These are phyloP conservation scores for Leuciscus idus DNA, from an alignment of 2,113 vertebrate species.

Conservation along the genomic window DNA sequence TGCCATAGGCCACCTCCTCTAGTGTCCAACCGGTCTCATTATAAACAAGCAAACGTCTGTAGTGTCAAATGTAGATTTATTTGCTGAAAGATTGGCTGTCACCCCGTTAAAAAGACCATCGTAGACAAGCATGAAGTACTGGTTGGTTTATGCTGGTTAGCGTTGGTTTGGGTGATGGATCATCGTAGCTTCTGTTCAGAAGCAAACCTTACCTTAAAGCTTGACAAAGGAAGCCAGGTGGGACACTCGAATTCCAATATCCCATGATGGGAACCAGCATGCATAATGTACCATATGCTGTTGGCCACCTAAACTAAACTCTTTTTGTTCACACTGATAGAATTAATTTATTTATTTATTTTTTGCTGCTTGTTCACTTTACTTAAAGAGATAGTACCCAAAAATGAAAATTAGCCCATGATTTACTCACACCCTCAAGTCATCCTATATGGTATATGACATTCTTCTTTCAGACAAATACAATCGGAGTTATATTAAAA, in stretches of 20 bases:
- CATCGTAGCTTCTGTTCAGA: neutral
- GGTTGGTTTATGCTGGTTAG: neutral
- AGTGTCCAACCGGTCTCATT: conserved; percentile 61
- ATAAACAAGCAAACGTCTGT: conserved; percentile 63
- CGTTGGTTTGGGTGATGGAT: neutral
- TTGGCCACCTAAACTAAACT: neutral
- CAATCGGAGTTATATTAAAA: too few relatives aligned
- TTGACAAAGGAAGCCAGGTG: neutral
- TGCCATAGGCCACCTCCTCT: conserved; percentile 50
- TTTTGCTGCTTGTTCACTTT: too few relatives aligned
- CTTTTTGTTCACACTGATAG: neutral
- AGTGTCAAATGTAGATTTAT: conserved; percentile 64
- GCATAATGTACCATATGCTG: neutral
- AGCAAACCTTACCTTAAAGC: neutral
- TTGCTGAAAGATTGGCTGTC: conserved; percentile 60
- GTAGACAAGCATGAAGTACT: neutral
- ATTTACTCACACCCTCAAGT: too few relatives aligned
- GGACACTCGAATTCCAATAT: neutral
- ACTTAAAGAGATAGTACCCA: too few relatives aligned
- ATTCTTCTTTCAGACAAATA: too few relatives aligned
- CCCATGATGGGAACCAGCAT: neutral
- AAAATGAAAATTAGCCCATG: too few relatives aligned
- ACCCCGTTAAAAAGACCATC: neutral
- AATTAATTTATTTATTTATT: too few relatives aligned
- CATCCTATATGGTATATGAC: too few relatives aligned